Evolutionary conservation across 2,888 invertebrate species (phyloP).

Genomic region (Drosophila falleni): DNA sequence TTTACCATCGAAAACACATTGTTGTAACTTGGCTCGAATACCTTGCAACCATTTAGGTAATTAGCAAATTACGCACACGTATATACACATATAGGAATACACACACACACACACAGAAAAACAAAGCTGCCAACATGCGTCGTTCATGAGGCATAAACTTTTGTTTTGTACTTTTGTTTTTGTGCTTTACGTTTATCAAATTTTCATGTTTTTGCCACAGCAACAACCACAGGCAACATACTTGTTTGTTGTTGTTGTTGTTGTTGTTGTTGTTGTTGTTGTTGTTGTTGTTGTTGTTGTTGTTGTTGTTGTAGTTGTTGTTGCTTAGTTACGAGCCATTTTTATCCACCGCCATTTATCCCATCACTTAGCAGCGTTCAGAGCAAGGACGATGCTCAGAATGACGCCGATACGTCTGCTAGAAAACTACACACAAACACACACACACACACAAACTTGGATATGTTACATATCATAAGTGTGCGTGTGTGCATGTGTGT

Average conservation of each 20-base stretch:
- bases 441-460: slow-evolving; percentile 19
- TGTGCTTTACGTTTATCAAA: slow-evolving; percentile 74
- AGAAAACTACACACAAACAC: slow-evolving; percentile 32
- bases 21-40: slow-evolving; percentile 40
- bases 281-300: slow-evolving; percentile 1
- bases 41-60: slow-evolving; percentile 73
- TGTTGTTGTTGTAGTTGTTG: slow-evolving; percentile 36
- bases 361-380: slow-evolving; percentile 74
- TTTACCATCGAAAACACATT: slow-evolving; percentile 38
- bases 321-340: slow-evolving; percentile 72
- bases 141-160: slow-evolving; percentile 45
- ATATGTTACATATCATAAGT: slow-evolving; percentile 7
- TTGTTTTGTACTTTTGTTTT: slow-evolving; percentile 52
- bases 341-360: slow-evolving; percentile 78
- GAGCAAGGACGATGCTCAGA: slow-evolving; percentile 27
- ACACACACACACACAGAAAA: slow-evolving; percentile 17
- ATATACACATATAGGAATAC: slow-evolving; percentile 19
- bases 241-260: not conserved
- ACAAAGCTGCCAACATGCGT: slow-evolving; percentile 21
- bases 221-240: slow-evolving; percentile 10
- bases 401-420: slow-evolving; percentile 70
- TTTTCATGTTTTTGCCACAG: slow-evolving; percentile 70
- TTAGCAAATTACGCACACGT: slow-evolving; percentile 69
- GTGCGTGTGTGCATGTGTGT: slow-evolving; percentile 3
- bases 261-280: slow-evolving; percentile 49